Evolutionary conservation across 2,888 invertebrate genomes (phyloP), one percentile per base, ranked within the genome.

Genomic region (Rhagium mordax): DNA sequence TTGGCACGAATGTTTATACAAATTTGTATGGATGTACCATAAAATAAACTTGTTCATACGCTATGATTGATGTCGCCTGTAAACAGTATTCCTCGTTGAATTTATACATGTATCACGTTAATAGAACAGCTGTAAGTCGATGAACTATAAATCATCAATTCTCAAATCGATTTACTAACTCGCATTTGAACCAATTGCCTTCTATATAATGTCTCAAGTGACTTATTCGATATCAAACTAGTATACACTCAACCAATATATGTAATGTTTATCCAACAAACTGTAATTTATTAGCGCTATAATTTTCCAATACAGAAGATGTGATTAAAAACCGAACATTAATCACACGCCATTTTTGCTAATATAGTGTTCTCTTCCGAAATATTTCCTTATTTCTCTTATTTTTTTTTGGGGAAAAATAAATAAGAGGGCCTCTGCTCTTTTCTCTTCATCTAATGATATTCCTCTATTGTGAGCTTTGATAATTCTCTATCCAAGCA

Each of bases 91-190:
- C 3, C 13, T n/a, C 10, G n/a, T 13, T 41, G 41, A 41, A 41
- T 20, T 3, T 51, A 51, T 51, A 20, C 10, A 18, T 33, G 18
- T 60, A 10, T 33, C 59, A 10, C 33, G 33, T 33, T 60, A 60
- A 33, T 60, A 29, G 59, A 33, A 29, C 59, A 60, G 59, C 29
- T 60, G 59, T 8, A 33, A 29, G 59, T 60, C 41, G 59, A n/a
- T 55, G 55, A 59, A 59, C 59, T 59, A 59, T 60, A 60, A 41
- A 60, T 60, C 59, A 60, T 41, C 33, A 60, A 41, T 33, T 29
- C 59, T 20, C 33, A 29, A 60, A 60, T 60, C 33, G 29, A 60
- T 60, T 60, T 60, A 33, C 33, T 41, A 8, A 16, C 59, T 51
- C 51, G 18, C 18, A 41, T 60, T 60, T 60, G 16, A 7, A 41